Base-by-base conservation (phyloP, 2,797 vertebrate species). In the Tragopan temminckii region DNA sequence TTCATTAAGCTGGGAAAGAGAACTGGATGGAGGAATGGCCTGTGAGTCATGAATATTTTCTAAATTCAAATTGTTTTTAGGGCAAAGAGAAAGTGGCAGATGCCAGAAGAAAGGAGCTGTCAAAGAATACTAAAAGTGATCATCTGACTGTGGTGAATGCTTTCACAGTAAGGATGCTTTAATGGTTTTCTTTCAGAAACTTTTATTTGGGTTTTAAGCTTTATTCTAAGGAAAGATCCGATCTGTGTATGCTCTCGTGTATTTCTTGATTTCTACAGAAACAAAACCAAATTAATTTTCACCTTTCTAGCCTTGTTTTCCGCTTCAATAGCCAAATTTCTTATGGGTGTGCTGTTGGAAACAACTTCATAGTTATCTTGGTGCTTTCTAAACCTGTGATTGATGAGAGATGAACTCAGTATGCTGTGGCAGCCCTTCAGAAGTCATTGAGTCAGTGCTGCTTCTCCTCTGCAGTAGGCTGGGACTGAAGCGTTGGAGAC, bases 61-160 rank as follows among this genome's bases (percentile, higher is more conserved):
- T 13, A 40, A 13, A 4, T 79, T 87, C 45, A 90, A 0, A 69
- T 96, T 83, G 50, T 64, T 96, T 80, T 88, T 96, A 99, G 99
- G 99, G 99, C 53, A 99, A 99, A 97, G 99, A 99, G 96, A 99
- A 99, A 96, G 95, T 99, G 5, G 99, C 99, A 38, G 99, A 99
- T 97, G 98, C 98, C 89, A 99, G 98, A 97, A 99, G 99, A 87
- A 99, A 98, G 90, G 96, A 97, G 46, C 95, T 99, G 84, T 99
- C 99, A 15, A 98, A 97, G 88, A 98, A 99, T 95, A 98, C 98
- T 1, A 99, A 98, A 95, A 99, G 99, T 29, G 99, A 99, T 95
- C 99, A 99, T 93, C 98, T 99, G 40, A 99, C 99, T 31, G 98
- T 99, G 42, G 98, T 99, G 88, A 99, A 99, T 91, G 99, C 99